A percentile compares a stretch with the other conserved stretches of the same genome.
phyloP scores from a whole-genome alignment of 2,888 invertebrate species.

The Linhomoeus sp. region DNA sequence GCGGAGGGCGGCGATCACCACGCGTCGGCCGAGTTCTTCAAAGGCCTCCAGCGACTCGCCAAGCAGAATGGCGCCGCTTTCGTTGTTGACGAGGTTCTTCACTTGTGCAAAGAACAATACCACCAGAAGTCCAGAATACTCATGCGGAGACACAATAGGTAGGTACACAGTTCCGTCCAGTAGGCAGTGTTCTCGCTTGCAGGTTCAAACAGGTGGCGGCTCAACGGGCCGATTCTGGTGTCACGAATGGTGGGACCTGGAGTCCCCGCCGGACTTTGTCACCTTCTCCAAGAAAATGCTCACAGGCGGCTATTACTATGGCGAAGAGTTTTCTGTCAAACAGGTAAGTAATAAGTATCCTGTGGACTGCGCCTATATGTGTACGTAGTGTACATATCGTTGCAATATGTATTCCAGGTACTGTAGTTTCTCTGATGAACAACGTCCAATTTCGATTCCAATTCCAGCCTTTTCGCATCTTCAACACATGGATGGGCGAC shows the following conservation, averaged over 20 bases:
- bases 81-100: slow-evolving; percentile 68
- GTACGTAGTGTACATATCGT: too few relatives aligned
- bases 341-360: too few relatives aligned
- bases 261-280: slow-evolving; percentile 67
- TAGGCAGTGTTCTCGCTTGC: too few relatives aligned
- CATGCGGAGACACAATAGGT: too few relatives aligned
- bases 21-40: slow-evolving; percentile 71
- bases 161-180: too few relatives aligned
- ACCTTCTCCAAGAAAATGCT: slow-evolving; percentile 97
- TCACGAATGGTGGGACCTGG: slow-evolving; percentile 71
- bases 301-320: slow-evolving; percentile 75
- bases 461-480: slow-evolving; percentile 55
- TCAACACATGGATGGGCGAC: slow-evolving; percentile 99
- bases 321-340: slow-evolving; percentile 44
- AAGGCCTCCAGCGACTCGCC: slow-evolving; percentile 54
- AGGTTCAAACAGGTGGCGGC: slow-evolving; percentile 74
- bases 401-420: too few relatives aligned
- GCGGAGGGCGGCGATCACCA: slow-evolving; percentile 92
- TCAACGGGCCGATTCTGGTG: slow-evolving; percentile 95
- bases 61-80: slow-evolving; percentile 55
- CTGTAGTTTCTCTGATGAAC: too few relatives aligned
- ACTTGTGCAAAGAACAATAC: too few relatives aligned
- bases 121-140: too few relatives aligned
- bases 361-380: too few relatives aligned
- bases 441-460: neutral